A percentile compares a stretch with the other conserved stretches of the same genome.
Evolutionary conservation across 2,113 vertebrate species (phyloP).

Genomic region (Rousettus leschenaultii): DNA sequence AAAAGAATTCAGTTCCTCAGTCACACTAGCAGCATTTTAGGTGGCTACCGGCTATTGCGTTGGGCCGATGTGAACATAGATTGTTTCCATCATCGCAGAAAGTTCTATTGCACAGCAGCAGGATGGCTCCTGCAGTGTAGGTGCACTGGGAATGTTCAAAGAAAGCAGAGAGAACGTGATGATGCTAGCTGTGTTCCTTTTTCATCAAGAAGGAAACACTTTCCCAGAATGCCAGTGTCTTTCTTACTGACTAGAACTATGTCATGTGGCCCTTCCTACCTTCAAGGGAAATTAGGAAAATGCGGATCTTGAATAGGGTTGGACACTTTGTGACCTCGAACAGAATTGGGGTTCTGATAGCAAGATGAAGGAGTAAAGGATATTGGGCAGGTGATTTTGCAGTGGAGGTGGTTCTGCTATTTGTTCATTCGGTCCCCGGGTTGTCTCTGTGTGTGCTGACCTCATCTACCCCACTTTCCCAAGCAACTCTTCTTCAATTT

Average conservation of each 20-base stretch:
- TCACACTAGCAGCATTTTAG: not conserved
- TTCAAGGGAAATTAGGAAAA: not conserved
- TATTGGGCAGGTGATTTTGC: accelerated
- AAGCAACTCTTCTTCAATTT: not conserved
- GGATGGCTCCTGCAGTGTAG: not conserved
- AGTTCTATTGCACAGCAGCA: not conserved
- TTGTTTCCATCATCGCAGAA: not conserved
- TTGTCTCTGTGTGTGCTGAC: not conserved
- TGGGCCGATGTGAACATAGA: not conserved
- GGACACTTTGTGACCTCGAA: not conserved
- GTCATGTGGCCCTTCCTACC: not conserved
- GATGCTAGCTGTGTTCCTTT: not conserved
- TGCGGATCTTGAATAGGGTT: not conserved
- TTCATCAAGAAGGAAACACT: not conserved
- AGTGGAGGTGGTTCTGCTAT: not conserved
- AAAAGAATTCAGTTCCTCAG: not conserved
- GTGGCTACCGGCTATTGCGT: not conserved
- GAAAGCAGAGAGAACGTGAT: not conserved
- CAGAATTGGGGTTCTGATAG: not conserved
- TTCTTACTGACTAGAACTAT: not conserved
- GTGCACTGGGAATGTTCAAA: not conserved
- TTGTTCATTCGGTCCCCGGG: not conserved
- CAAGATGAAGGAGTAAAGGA: not conserved
- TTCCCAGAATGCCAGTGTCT: not conserved
- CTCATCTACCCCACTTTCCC: accelerated